Base-by-base conservation (phyloP, 2,113 vertebrate species). In the Pongo abelii region DNA sequence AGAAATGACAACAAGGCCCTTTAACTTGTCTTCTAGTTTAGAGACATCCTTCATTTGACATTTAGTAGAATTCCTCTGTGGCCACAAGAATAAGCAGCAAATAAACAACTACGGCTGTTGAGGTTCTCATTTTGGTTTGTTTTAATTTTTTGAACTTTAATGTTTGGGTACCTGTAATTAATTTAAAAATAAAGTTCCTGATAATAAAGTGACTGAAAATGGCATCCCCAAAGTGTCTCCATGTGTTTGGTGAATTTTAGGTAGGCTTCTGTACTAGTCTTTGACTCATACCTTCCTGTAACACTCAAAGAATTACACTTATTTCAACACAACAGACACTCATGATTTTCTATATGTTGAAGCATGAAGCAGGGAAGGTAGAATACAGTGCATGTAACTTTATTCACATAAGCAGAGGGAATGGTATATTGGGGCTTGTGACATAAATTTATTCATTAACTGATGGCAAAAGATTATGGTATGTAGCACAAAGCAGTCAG, bases 131-230 rank as follows among this genome's bases (percentile, higher is more conserved):
- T 88, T 86, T 91, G 40, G 69, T 77, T 88, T 59, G 3, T 64
- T 87, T 89, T 94, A 46, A 27, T 20, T 23, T 93, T 78, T 88
- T 96, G 72, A 92, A 57, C 59, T 92, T 97, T 80, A 40, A 93
- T 84, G 40, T 72, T 75, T 96, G 87, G 35, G 10, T 88, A 84
- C 84, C 90, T 94, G 84, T 27, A 74, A 46, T 78, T 97, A 81
- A 35, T 67, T 97, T 97, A 81, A 94, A 95, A 98, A 97, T 97
- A 97, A 98, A 98, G 46, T 57, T 89, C 84, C 96, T 64, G 61
- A 64, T 13, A 64, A 64, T 64, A 64, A 64, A 30, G 25, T 97
- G 38, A 96, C n/a, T 40, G 17, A 64, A 97, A 81, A 77, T 70
- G 64, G 32, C 91, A 86, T 38, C 16, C 8, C 6, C 84, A 40